These are phyloP conservation scores for Oscheius sp. DNA, from an alignment of 2,888 invertebrate genomes.

Conservation along the genomic window DNA sequence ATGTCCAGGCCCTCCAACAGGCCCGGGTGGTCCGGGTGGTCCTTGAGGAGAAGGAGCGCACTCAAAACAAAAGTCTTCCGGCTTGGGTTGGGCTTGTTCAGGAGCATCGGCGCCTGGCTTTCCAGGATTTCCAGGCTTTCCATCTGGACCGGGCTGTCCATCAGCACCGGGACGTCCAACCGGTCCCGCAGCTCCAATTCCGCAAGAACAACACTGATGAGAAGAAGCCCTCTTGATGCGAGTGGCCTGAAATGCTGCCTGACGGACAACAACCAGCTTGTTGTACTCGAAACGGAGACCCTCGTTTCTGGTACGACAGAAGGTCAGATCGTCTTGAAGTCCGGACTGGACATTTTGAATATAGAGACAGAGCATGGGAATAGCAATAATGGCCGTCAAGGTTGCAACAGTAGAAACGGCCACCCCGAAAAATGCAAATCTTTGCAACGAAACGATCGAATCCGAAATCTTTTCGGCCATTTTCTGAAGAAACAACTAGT, in stretches of 20 bases:
- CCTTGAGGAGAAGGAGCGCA: constrained; percentile 47
- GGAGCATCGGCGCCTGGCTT: constrained; percentile 38
- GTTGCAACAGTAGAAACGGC: constrained; percentile 64
- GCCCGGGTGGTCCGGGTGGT: constrained; percentile 31
- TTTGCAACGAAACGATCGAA: constrained; percentile 52
- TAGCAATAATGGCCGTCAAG: constrained; percentile 61
- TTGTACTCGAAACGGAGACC: constrained; percentile 42
- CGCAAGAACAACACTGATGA: constrained; percentile 25
- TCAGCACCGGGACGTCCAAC: constrained; percentile 49
- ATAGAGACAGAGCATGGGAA: constrained; percentile 71
- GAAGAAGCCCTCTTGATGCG: constrained; percentile 22
- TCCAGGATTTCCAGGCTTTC: constrained; percentile 44
- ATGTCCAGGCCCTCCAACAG: constrained; percentile 19
- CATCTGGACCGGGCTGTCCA: constrained; percentile 32
- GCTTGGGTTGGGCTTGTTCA: constrained; percentile 38
- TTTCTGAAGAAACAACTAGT: neutral
- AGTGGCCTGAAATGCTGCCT: constrained; percentile 24
- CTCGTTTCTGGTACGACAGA: constrained; percentile 45
- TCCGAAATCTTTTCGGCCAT: constrained; percentile 43
- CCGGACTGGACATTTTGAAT: constrained; percentile 66
- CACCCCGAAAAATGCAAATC: constrained; percentile 46
- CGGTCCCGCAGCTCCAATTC: constrained; percentile 44
- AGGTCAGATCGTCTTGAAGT: constrained; percentile 61
- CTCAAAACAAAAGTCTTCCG: constrained; percentile 55
- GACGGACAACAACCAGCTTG: constrained; percentile 37